phyloP scores from a whole-genome alignment of 2,797 vertebrate species.

The Enteromius unitaeniatus region DNA sequence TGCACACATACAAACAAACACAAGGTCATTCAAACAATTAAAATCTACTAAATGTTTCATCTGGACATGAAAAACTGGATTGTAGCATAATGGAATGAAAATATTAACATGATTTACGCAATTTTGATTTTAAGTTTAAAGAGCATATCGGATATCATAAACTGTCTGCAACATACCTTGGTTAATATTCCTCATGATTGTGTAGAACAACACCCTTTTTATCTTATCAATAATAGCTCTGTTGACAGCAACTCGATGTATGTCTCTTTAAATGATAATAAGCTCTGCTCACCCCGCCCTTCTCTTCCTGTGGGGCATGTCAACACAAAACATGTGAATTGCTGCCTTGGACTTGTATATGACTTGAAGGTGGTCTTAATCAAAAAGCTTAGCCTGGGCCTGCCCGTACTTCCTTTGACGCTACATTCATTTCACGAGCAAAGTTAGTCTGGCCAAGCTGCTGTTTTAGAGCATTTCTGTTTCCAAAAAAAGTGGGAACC shows the following conservation, averaged over 20 bases:
- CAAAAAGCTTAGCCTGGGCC: neutral
- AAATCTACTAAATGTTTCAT: conserved; percentile 23
- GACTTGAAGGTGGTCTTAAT: neutral
- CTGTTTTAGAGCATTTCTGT: too few relatives aligned
- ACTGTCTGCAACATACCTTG: neutral
- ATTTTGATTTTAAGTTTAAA: neutral
- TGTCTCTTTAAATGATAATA: too few relatives aligned
- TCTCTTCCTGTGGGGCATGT: neutral
- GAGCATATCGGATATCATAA: neutral
- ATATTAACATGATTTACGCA: neutral
- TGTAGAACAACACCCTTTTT: neutral
- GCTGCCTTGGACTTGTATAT: neutral
- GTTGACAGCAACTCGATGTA: neutral
- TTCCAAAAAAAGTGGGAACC: too few relatives aligned
- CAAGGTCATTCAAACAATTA: conserved; percentile 40
- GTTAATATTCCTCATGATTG: neutral
- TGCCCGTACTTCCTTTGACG: too few relatives aligned
- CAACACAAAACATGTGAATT: neutral
- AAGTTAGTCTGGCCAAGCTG: too few relatives aligned
- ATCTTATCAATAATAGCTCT: neutral
- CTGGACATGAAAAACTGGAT: conserved; percentile 18
- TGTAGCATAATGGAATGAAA: neutral
- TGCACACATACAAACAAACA: conserved; percentile 62
- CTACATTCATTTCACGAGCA: too few relatives aligned
- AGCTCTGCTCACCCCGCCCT: neutral